Base-by-base conservation (phyloP, 2,888 invertebrate species). In the Drosophila neotestacea region DNA sequence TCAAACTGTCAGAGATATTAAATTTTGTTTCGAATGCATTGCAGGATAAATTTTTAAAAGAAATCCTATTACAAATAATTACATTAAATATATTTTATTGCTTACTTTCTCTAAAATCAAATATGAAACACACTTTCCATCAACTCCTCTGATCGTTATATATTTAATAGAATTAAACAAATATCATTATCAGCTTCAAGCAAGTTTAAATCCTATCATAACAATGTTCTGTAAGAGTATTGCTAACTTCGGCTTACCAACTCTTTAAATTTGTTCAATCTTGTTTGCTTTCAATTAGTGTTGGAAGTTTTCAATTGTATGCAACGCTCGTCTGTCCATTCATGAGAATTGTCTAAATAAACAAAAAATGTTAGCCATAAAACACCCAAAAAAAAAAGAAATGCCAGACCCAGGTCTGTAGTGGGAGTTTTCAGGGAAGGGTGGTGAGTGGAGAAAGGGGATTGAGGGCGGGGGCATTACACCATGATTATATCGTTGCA, bases 251-350 rank as follows among this genome's bases (percentile, higher is more conserved):
- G 69, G 28, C 22, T 38, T 34, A 3, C 9, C 1, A 44, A 56
- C 34, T 22, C 27, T 36, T 7, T 2, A 11, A 2, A 28, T 38
- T 13, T 28, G 16, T 36, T 38, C 28, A 47, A 16, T 68, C 61
- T 86, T 85, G 88, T 85, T 84, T 84, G 88, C 88, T 70, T 84
- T 84, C 87, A 85, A 85, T 85, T 88, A 85, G 88, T 79, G 79
- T 84, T 76, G 73, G 69, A 83, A 72, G 65, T 83, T 83, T 78
- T 70, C 39, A 22, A 39, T 63, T 56, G 47, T 66, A 47, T 66
- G 67, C 67, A 65, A 51, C 64, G 44, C 46, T 52, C 54, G 55
- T 46, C 61, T 62, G 39, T 36, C 63, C 72, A 79, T 77, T 83
- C 80, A 83, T 79, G 66, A 70, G 71, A 86, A 83, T 78, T 70